phyloP scores from a whole-genome alignment of 2,113 vertebrate species.

The Lepus americanus region DNA sequence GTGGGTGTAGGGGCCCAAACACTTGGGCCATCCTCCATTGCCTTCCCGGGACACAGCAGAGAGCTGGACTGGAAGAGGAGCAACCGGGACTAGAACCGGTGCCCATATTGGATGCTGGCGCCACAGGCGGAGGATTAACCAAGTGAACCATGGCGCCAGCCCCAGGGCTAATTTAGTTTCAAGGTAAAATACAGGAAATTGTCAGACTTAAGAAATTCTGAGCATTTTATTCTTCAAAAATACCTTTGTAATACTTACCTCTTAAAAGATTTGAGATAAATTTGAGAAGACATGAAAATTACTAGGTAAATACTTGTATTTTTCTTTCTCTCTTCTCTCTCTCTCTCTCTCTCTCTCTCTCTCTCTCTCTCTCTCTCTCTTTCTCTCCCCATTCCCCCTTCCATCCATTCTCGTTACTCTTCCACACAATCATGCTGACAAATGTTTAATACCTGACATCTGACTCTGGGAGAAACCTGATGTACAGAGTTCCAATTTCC shows the following conservation, averaged over 20 bases:
- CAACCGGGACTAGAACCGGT: no score
- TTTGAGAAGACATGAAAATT: background rate
- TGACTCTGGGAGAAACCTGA: background rate
- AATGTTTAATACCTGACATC: background rate
- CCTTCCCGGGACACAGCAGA: no score
- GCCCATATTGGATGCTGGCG: no score
- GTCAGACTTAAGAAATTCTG: background rate
- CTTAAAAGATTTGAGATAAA: background rate
- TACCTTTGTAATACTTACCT: background rate
- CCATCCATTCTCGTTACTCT: background rate
- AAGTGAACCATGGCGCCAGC: no score
- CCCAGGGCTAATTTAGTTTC: no score
- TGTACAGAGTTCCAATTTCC: background rate
- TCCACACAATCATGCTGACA: background rate
- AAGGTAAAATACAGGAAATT: background rate
- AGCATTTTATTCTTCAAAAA: conserved; percentile 8
- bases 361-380: background rate
- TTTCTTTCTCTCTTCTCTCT: background rate
- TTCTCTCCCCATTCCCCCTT: background rate
- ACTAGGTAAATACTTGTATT: background rate
- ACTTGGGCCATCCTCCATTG: no score
- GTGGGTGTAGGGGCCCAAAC: no score
- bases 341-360: no score
- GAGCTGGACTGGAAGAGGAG: no score
- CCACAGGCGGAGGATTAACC: no score